These are phyloP conservation scores for Halcyon smyrnensis DNA, from an alignment of 2,797 vertebrate species.

Conservation along the genomic window DNA sequence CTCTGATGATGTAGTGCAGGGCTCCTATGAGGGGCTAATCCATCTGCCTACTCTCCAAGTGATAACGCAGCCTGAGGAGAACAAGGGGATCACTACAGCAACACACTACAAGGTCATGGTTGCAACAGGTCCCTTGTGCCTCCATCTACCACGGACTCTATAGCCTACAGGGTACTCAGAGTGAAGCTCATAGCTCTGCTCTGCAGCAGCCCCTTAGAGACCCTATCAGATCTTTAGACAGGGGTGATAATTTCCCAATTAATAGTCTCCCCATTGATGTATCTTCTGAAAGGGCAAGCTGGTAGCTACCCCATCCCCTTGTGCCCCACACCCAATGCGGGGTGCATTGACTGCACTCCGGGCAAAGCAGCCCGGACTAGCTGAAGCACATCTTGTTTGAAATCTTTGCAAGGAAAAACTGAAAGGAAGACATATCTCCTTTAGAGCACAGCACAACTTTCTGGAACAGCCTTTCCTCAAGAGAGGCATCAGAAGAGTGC, in stretches of 20 bases:
- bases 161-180: not conserved
- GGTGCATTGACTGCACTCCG: not conserved
- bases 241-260: not conserved
- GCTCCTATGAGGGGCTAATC: not conserved
- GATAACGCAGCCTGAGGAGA: not conserved
- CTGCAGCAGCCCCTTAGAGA: not conserved
- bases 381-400: not conserved
- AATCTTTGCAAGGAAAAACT: not conserved
- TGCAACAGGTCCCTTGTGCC: not conserved
- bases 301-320: fast-evolving
- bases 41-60: not conserved
- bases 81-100: not conserved
- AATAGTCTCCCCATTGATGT: not conserved
- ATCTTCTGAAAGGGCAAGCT: not conserved
- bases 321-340: not conserved
- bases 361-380: not conserved
- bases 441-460: not conserved
- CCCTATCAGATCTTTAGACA: not conserved
- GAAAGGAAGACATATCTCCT: not conserved
- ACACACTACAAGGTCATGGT: not conserved
- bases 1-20: not conserved
- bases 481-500: not conserved
- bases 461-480: not conserved
- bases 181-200: not conserved
- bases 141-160: not conserved